Evolutionary conservation across 2,888 invertebrate species (phyloP), one percentile per base, ranked within the genome.

Genomic region (Julus scandinavius): DNA sequence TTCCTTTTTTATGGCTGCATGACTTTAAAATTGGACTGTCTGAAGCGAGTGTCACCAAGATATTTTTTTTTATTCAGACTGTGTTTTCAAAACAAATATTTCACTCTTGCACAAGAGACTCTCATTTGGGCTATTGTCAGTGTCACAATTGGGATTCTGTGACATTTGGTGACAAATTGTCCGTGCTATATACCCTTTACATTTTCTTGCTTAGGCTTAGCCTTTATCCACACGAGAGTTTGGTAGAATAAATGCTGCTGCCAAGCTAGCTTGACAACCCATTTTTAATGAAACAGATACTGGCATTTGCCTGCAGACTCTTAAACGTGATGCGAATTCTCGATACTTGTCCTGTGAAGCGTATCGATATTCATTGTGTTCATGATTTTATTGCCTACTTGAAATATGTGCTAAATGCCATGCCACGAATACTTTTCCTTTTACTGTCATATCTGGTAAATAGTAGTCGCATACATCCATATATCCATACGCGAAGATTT

Each of bases 101-200:
- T 13, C 38, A 45, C 29, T 15, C 13, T 29, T 38, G 80, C 80
- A 13, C 29, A 4, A 7, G 38, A 80, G 80, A 80, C 80, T 11
- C 38, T 80, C 80, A 80, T 80, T 80, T 80, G 38, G 80, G 15
- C 80, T 80, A 80, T 80, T 80, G 80, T 80, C 80, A 80, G 13
- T 80, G 38, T 80, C 38, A 38, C 80, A 80, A 80, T 80, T 80
- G 80, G 80, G 15, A 80, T 38, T 80, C 80, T 38, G 15, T 38
- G 80, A 80, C 80, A 80, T 80, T 80, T 80, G 13, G 38, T 80
- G 80, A 80, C 80, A 80, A 80, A 80, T 80, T 80, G 80, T 38
- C 80, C 80, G 80, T 80, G 80, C 11, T 38, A 20, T 63, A 80
- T 80, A 72, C 63, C 80, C 80, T 80, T 80, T 80, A 15, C 80